phyloP scores from a whole-genome alignment of 2,113 vertebrate species.

The Heterocephalus glaber region DNA sequence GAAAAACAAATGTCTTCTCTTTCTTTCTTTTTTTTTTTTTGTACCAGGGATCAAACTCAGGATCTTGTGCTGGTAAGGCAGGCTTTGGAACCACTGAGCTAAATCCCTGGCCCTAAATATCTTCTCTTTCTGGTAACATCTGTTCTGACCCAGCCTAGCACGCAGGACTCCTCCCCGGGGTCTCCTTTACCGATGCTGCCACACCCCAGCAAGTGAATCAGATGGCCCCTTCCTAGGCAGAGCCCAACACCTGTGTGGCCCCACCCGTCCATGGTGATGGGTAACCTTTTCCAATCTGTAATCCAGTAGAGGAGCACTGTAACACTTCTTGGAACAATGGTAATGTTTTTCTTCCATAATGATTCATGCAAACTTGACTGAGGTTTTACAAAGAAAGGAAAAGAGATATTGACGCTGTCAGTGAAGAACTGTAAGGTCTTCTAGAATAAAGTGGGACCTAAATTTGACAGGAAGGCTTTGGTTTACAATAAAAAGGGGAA shows the following conservation, averaged over 20 bases:
- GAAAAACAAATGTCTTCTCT: neutral
- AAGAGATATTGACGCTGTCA: slow-evolving; percentile 23
- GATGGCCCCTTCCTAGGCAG: neutral
- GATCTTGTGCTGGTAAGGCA: no score
- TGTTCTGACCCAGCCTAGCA: neutral
- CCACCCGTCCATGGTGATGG: neutral
- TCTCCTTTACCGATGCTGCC: neutral
- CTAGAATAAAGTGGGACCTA: slow-evolving; percentile 26
- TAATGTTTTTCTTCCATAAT: slow-evolving; percentile 41
- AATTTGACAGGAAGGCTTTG: slow-evolving; percentile 48
- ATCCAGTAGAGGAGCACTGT: neutral
- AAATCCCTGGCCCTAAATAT: no score
- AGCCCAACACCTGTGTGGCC: neutral
- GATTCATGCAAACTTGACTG: slow-evolving; percentile 57
- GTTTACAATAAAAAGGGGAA: neutral
- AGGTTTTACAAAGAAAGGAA: slow-evolving; percentile 56
- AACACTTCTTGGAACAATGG: slow-evolving; percentile 4
- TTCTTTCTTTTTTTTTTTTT: no score
- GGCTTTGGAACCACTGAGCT: no score
- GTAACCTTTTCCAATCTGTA: neutral
- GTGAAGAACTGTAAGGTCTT: slow-evolving; percentile 11
- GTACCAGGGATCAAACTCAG: no score
- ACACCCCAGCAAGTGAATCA: neutral
- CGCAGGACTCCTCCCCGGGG: neutral
- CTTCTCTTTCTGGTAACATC: neutral